Percentiles rank a stretch among this genome's conserved stretches.
These are phyloP conservation scores for Odontophorus gujanensis DNA, from an alignment of 2,113 vertebrate species.

Conservation along the genomic window DNA sequence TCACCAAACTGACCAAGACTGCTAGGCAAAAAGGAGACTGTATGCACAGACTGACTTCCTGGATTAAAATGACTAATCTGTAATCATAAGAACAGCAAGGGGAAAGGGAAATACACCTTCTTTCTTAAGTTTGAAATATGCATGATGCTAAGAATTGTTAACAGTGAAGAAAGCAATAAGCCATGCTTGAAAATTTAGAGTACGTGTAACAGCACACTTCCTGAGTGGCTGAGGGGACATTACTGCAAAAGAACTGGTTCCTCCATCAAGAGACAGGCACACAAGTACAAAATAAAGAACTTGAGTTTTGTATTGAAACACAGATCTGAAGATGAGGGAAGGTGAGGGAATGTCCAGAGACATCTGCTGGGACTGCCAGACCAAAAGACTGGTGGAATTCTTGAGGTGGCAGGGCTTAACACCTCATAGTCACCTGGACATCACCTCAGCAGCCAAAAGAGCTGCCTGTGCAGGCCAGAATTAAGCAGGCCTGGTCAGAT, in stretches of 20 bases:
- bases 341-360: background rate
- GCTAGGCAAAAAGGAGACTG: background rate
- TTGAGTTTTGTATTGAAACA: background rate
- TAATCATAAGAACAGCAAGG: background rate
- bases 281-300: background rate
- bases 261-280: background rate
- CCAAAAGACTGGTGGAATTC: background rate
- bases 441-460: accelerated
- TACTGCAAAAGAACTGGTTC: background rate
- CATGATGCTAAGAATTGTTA: background rate
- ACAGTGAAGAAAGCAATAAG: background rate
- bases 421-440: background rate
- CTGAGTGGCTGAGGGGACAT: accelerated
- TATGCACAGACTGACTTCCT: accelerated
- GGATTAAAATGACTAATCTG: background rate
- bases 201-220: background rate
- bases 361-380: accelerated
- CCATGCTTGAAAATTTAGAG: background rate
- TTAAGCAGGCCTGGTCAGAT: accelerated
- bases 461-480: accelerated
- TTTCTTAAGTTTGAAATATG: background rate
- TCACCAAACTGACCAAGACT: background rate
- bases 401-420: background rate
- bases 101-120: background rate
- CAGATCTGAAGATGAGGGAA: accelerated